Evolutionary conservation across 92 coral and sea anemone species (phyloP).

Genomic region (Porites lobata): DNA sequence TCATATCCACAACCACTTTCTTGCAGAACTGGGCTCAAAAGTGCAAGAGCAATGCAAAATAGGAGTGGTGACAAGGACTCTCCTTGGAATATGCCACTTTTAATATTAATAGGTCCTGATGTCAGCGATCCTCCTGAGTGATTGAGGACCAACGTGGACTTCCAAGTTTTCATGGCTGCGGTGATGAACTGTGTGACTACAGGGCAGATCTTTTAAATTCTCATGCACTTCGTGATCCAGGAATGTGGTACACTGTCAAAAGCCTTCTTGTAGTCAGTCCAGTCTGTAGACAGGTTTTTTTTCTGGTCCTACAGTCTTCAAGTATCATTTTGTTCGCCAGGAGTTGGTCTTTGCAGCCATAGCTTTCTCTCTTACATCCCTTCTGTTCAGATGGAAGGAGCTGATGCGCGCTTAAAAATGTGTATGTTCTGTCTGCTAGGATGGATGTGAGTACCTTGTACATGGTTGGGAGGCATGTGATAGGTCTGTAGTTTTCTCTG

Average conservation of each 20-base stretch:
- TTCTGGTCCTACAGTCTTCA: background rate
- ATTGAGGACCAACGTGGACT: too few relatives aligned
- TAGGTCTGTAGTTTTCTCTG: background rate
- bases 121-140: background rate
- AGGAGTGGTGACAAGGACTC: background rate
- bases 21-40: background rate
- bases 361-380: conserved; percentile 7
- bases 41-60: background rate
- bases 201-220: background rate
- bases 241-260: background rate
- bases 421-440: background rate
- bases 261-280: background rate
- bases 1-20: background rate
- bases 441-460: background rate
- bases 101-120: background rate
- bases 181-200: background rate
- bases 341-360: conserved; percentile 38
- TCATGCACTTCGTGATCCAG: background rate
- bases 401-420: background rate
- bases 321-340: conserved; percentile 7
- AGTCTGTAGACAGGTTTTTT: background rate
- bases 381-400: conserved; percentile 25
- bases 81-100: background rate
- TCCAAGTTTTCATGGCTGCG: too few relatives aligned
- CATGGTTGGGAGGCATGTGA: background rate